Evolutionary conservation across 2,888 invertebrate genomes (phyloP).

Genomic region (Parascotia fuliginaria): DNA sequence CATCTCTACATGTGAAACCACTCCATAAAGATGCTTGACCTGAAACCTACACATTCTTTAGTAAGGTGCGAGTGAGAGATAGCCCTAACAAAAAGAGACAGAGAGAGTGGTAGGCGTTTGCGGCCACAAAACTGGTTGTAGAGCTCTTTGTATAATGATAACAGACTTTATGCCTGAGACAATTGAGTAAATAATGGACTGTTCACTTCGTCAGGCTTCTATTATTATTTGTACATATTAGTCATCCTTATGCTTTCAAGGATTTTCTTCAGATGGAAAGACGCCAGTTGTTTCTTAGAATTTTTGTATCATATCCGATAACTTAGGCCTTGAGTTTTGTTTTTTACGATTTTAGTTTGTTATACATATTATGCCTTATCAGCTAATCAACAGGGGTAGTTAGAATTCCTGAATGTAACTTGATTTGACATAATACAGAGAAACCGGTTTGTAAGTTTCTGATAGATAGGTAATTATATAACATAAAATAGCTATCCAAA

Average conservation of each 20-base stretch:
- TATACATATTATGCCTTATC: too few species aligned
- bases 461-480: too few species aligned
- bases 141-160: constrained; percentile 46
- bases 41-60: constrained; percentile 64
- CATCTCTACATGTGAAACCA: constrained; percentile 34
- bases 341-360: not conserved
- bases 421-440: too few species aligned
- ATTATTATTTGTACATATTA: constrained; percentile 59
- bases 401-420: too few species aligned
- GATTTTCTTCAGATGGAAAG: constrained; percentile 40
- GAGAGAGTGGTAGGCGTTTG: constrained; percentile 54
- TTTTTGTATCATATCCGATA: constrained; percentile 10
- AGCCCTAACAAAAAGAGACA: constrained; percentile 41
- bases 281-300: constrained; percentile 10
- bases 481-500: too few species aligned
- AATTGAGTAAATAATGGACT: constrained; percentile 50
- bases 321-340: not conserved
- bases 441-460: too few species aligned
- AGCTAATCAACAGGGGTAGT: too few species aligned
- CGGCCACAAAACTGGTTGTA: constrained; percentile 74
- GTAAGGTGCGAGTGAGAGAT: constrained; percentile 52
- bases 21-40: constrained; percentile 61
- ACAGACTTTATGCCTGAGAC: constrained; percentile 42
- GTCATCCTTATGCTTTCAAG: constrained; percentile 53
- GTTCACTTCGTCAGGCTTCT: constrained; percentile 38